phyloP scores from a whole-genome alignment of 2,797 vertebrate genomes.

The Mycteria americana region DNA sequence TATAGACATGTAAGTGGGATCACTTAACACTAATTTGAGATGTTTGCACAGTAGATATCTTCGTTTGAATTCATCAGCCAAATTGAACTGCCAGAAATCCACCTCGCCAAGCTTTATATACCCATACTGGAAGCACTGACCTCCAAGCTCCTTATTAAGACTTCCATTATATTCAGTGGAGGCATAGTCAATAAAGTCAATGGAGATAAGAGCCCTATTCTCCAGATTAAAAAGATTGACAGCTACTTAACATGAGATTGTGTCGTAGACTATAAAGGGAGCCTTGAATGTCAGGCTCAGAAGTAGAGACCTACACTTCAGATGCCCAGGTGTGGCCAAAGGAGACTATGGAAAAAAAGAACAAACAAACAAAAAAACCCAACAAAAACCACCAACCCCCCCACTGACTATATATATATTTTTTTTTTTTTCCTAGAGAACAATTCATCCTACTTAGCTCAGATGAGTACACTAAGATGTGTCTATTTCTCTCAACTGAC shows the following conservation, averaged over 20 bases:
- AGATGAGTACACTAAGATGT: neutral
- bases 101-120: neutral
- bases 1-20: neutral
- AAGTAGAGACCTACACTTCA: neutral
- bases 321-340: neutral
- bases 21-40: neutral
- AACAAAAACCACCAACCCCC: rapidly evolving
- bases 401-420: too few relatives aligned
- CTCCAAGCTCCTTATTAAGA: conserved; percentile 8
- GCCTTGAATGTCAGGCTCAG: neutral
- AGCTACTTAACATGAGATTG: conserved; percentile 36
- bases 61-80: neutral
- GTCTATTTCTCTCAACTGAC: neutral
- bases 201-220: conserved; percentile 23
- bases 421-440: neutral
- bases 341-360: neutral
- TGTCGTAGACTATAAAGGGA: neutral
- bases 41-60: neutral
- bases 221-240: conserved; percentile 54
- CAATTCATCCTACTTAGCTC: neutral
- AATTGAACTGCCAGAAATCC: conserved; percentile 2
- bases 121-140: neutral
- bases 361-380: neutral
- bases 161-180: neutral
- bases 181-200: conserved; percentile 48